phyloP scores from a whole-genome alignment of 2,888 invertebrate genomes.

The Phrixothrix hirtus region DNA sequence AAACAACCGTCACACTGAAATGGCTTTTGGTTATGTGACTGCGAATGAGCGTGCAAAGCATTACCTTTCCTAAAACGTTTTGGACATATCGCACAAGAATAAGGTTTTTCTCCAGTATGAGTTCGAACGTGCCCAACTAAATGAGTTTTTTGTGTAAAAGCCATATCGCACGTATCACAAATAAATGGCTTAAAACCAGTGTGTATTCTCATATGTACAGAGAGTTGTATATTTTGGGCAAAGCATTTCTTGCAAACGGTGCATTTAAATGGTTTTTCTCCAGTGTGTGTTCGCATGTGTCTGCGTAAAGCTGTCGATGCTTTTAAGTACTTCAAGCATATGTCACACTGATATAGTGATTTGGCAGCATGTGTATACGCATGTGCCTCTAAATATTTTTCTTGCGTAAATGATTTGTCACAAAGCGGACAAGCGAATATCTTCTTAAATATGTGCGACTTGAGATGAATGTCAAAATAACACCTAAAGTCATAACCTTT shows the following conservation, averaged over 20 bases:
- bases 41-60: conserved; percentile 4
- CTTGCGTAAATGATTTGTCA: conserved; percentile 1
- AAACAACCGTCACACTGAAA: conserved; percentile 10
- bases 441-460: conserved; percentile 4
- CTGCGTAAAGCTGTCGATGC: neutral
- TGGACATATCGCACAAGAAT: neutral
- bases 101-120: conserved; percentile 7
- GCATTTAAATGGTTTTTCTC: conserved; percentile 1
- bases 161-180: neutral
- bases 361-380: neutral
- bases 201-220: conserved; percentile 3
- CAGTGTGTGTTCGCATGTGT: conserved; percentile 2
- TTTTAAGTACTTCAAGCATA: conserved; percentile 3
- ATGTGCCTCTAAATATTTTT: conserved; percentile 4
- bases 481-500: conserved; percentile 1
- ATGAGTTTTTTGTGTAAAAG: conserved; percentile 4
- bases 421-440: conserved; percentile 1
- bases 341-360: neutral
- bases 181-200: neutral
- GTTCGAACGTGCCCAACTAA: neutral
- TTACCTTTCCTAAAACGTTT: conserved; percentile 5
- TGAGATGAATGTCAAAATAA: conserved; percentile 4
- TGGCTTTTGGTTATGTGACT: conserved; percentile 10
- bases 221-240: neutral
- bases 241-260: neutral